phyloP scores from a whole-genome alignment of 2,797 vertebrate genomes.

The Selene dorsalis region DNA sequence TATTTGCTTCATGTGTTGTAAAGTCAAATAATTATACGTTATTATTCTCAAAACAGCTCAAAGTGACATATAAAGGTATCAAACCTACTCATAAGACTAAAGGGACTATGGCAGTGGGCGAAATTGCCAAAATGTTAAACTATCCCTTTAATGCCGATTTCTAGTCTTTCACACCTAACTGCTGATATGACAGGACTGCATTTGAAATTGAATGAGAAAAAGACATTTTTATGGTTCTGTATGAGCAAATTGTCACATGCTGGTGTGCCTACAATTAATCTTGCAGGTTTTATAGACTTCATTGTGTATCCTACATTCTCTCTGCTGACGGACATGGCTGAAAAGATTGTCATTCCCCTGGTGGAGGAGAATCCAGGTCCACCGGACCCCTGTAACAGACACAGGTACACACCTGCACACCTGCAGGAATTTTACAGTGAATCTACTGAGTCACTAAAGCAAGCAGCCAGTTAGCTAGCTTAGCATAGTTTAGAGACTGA shows the following conservation, averaged over 20 bases:
- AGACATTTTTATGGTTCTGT: neutral
- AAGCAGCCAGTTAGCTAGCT: no score
- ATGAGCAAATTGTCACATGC: neutral
- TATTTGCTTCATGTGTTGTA: no score
- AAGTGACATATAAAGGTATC: no score
- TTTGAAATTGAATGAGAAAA: neutral
- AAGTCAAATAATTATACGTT: no score
- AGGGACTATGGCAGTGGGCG: no score
- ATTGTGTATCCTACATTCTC: conserved; percentile 96
- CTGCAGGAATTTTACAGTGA: neutral
- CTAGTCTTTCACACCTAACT: neutral
- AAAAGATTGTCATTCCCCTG: conserved; percentile 91
- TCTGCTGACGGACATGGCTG: conserved; percentile 92
- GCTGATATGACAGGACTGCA: neutral
- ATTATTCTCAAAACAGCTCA: no score
- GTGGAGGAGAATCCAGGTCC: conserved; percentile 86
- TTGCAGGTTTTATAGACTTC: conserved; percentile 94
- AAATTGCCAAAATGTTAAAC: no score
- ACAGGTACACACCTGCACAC: conserved; percentile 71
- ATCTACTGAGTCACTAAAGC: neutral
- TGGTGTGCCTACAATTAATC: neutral
- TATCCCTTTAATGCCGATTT: no score
- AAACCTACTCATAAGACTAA: no score
- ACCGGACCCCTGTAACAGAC: conserved; percentile 81
- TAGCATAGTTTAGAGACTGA: no score